Percentiles rank a stretch among this genome's conserved stretches.
Evolutionary conservation across 2,113 vertebrate species (phyloP).

Genomic region (Arenaria interpres): DNA sequence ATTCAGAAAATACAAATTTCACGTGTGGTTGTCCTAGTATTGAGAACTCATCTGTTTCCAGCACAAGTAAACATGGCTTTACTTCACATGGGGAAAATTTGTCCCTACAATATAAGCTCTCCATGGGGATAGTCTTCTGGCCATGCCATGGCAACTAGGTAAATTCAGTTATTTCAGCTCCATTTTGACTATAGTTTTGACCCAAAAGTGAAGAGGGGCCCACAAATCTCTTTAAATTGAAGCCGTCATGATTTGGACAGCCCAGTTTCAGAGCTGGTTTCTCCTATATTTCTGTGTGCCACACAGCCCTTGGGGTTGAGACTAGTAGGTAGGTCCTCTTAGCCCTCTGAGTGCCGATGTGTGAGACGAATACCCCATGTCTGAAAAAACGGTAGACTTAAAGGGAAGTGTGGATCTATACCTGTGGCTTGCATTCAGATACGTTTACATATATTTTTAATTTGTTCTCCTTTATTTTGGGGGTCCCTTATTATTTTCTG

Average conservation of each 20-base stretch:
- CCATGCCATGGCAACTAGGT: not conserved
- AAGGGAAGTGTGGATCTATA: not conserved
- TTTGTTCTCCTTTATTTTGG: not conserved
- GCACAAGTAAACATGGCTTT: not conserved
- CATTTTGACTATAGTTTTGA: not conserved
- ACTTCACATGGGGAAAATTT: not conserved
- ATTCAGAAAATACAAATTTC: not conserved
- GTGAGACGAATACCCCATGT: not conserved
- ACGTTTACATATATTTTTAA: not conserved
- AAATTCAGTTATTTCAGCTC: not conserved
- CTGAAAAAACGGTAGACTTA: not conserved
- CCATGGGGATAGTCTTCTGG: not conserved
- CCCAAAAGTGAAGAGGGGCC: not conserved
- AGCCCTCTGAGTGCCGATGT: not conserved
- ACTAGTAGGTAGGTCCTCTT: not conserved
- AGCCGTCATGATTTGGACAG: not conserved
- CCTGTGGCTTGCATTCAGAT: not conserved
- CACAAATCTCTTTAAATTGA: not conserved
- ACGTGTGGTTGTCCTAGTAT: not conserved
- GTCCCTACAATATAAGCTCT: not conserved
- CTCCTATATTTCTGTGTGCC: not conserved
- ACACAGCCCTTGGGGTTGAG: not conserved
- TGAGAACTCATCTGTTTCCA: not conserved
- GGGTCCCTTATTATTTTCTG: not conserved
- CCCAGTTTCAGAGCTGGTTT: not conserved